Conservation (phyloP, 2,113 vertebrate genomes). For the Phyllopteryx taeniolatus region DNA sequence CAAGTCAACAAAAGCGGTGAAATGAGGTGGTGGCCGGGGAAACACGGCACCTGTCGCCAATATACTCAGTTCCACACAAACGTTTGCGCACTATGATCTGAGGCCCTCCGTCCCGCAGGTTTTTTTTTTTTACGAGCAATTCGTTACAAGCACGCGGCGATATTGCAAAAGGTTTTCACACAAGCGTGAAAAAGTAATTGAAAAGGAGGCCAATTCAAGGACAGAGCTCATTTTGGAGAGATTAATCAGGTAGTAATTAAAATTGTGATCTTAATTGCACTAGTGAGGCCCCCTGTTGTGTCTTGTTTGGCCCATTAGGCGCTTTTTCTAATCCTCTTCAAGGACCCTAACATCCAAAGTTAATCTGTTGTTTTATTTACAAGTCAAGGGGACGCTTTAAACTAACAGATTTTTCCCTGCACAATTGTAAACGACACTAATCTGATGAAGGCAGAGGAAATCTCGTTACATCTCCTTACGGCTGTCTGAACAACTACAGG, state of each 20-base stretch:
- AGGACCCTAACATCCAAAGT: constrained; percentile 9
- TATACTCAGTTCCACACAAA: constrained; percentile 21
- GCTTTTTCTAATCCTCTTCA: constrained; percentile 54
- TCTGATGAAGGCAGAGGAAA: neutral
- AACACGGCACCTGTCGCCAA: constrained; percentile 16
- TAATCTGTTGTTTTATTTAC: constrained; percentile 31
- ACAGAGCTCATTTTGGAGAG: constrained; percentile 46
- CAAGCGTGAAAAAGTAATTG: constrained; percentile 37
- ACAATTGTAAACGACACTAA: neutral
- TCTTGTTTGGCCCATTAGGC: constrained; percentile 46
- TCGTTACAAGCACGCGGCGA: constrained; percentile 25
- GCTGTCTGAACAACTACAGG: too few species aligned
- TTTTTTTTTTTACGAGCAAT: constrained; percentile 27
- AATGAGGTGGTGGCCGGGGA: constrained; percentile 9
- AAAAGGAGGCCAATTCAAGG: constrained; percentile 46
- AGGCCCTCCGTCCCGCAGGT: neutral
- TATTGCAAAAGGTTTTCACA: constrained; percentile 22
- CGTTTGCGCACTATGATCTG: constrained; percentile 8
- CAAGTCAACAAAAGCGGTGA: constrained; percentile 52
- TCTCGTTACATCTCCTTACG: neutral
- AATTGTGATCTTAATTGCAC: constrained; percentile 37
- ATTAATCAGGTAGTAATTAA: constrained; percentile 56
- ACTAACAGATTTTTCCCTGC: neutral
- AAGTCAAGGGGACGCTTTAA: constrained; percentile 23
- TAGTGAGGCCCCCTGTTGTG: constrained; percentile 29